phyloP scores from a whole-genome alignment of 92 coral and sea anemone species.

The Siderastrea radians region DNA sequence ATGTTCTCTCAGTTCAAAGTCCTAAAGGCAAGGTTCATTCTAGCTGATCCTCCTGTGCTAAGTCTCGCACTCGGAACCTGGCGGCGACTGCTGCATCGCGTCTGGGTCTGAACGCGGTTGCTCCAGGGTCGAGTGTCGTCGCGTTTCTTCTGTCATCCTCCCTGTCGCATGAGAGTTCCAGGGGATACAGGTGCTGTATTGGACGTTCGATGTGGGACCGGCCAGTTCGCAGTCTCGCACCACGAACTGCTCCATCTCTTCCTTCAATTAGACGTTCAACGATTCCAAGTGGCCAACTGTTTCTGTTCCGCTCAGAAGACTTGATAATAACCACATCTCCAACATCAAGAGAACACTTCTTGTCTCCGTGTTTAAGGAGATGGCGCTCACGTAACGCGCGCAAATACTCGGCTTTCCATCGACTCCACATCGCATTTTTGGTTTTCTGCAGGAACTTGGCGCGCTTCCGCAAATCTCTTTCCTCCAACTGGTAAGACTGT shows the following conservation, averaged over 20 bases:
- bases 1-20: too few relatives aligned
- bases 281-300: conserved; percentile 31
- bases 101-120: too few relatives aligned
- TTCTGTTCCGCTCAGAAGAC: conserved; percentile 20
- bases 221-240: conserved; percentile 12
- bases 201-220: neutral
- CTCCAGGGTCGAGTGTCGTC: too few relatives aligned
- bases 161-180: too few relatives aligned
- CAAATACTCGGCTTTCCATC: neutral
- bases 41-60: too few relatives aligned
- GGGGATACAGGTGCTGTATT: too few relatives aligned
- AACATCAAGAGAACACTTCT: neutral
- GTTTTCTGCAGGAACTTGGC: conserved; percentile 4
- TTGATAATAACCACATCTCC: conserved; percentile 38
- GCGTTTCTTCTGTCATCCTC: too few relatives aligned
- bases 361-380: conserved; percentile 6
- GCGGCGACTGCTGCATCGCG: too few relatives aligned
- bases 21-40: too few relatives aligned
- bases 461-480: conserved; percentile 7
- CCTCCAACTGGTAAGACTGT: neutral
- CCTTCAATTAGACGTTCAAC: conserved; percentile 21
- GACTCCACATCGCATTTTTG: conserved; percentile 6
- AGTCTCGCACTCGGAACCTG: too few relatives aligned
- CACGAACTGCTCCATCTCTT: conserved; percentile 24
- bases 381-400: conserved; percentile 10